Evolutionary conservation across 2,113 vertebrate species (phyloP).

Genomic region (Cebidichthys violaceus): DNA sequence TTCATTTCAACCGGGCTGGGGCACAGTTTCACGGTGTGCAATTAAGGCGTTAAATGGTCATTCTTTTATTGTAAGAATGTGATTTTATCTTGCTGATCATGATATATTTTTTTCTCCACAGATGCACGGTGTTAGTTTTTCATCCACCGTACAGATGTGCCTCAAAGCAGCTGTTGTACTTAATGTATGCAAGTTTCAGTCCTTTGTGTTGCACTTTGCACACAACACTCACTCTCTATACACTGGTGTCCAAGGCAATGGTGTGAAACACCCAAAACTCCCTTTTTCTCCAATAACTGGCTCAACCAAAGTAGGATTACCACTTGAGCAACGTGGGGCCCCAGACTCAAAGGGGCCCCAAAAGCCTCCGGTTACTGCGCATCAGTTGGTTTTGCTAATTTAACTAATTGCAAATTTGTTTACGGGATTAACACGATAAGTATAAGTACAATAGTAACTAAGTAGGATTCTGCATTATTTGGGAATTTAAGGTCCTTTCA

Average conservation of each 20-base stretch:
- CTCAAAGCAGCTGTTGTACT: neutral
- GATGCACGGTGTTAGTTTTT: neutral
- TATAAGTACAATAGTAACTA: neutral
- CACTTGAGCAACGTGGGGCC: neutral
- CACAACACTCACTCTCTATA: neutral
- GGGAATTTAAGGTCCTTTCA: neutral
- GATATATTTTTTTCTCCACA: neutral
- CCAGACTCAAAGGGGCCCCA: neutral
- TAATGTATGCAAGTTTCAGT: neutral
- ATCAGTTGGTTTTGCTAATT: neutral
- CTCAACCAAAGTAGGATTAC: neutral
- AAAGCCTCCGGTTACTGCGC: neutral
- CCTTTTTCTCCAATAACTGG: neutral
- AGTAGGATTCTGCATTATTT: neutral
- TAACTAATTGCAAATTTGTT: neutral
- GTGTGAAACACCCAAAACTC: constrained; percentile 1
- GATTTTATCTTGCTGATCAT: neutral
- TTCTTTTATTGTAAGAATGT: neutral
- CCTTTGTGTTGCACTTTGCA: neutral
- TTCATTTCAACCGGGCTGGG: constrained; percentile 1
- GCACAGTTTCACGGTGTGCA: neutral
- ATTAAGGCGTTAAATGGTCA: neutral
- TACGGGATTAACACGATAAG: neutral
- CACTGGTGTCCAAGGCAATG: neutral
- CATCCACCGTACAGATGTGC: neutral